These are phyloP conservation scores for Saccostrea echinata DNA, from an alignment of 1,140 invertebrate species.

Conservation along the genomic window DNA sequence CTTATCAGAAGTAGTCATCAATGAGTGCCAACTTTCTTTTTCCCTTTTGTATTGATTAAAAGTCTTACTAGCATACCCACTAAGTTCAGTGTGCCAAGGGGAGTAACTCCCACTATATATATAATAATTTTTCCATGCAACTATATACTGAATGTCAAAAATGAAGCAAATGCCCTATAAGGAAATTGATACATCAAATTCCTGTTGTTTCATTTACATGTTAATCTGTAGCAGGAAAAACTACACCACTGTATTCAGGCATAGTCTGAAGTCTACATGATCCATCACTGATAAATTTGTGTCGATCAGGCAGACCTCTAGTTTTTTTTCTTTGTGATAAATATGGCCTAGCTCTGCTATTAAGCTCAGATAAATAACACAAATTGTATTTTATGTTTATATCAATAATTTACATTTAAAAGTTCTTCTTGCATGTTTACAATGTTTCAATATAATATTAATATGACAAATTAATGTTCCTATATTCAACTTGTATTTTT, in stretches of 20 bases:
- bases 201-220: not conserved
- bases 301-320: not conserved
- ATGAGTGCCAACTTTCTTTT: not conserved
- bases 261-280: not conserved
- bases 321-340: too few relatives aligned
- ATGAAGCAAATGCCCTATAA: not conserved
- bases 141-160: too few relatives aligned
- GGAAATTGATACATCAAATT: not conserved
- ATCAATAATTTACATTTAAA: too few relatives aligned
- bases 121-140: too few relatives aligned
- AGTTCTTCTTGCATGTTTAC: too few relatives aligned
- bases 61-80: not conserved
- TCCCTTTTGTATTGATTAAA: not conserved
- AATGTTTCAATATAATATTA: too few relatives aligned
- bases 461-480: too few relatives aligned
- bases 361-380: too few relatives aligned
- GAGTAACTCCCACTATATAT: not conserved
- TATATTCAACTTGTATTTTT: too few relatives aligned
- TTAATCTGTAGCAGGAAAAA: not conserved
- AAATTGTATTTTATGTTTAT: too few relatives aligned
- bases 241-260: not conserved
- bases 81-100: constrained; percentile 19
- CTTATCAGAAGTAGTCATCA: not conserved
- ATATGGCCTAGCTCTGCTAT: too few relatives aligned
- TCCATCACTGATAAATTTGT: not conserved